Evolutionary conservation across 2,797 vertebrate species (phyloP), one percentile per base, ranked within the genome.

Genomic region (Picus viridis): DNA sequence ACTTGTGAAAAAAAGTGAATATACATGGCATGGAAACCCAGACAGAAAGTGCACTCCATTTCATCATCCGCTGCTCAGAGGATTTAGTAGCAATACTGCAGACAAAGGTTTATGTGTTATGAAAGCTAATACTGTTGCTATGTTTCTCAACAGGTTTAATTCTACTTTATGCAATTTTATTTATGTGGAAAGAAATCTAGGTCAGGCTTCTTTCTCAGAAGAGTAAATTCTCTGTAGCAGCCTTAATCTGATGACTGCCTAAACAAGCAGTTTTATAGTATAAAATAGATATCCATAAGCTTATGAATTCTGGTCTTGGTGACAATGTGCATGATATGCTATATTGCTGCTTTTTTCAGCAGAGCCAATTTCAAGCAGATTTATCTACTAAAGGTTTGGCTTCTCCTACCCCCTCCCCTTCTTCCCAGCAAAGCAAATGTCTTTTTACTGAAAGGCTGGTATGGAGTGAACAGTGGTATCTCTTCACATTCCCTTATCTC

Each of bases 181-280:
- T 84, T 79, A 73, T 63, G 61, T 79, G 64, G 32, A 92, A 87
- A 32, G 61, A 93, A 93, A 94, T 83, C 23, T 82, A 74, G 61
- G 56, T 54, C 61, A 90, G 54, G 12, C 8, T 76, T 93, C 72
- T 73, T 93, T 85, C 59, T 92, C 49, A 70, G 64, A 82, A 62
- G 34, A 51, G 14, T 56, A 71, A 83, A 89, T 93, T 88, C 36
- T 78, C 41, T 2, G 0, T 64, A 62, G 61, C 23, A 73, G 20
- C 12, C 49, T 82, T 49, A 74, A 73, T 68, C 36, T 70, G 32
- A 58, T 83, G 43, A 71, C 61, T 76, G 32, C 30, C 58, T 64
- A 82, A 90, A 81, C 36, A 49, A 74, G 36, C 20, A 61, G 86
- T 92, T 93, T 80, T 73, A 13, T 2, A 69, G 20, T 80, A 29